These are phyloP conservation scores for Adrianichthys oophorus DNA, from an alignment of 2,797 vertebrate species.

Conservation along the genomic window DNA sequence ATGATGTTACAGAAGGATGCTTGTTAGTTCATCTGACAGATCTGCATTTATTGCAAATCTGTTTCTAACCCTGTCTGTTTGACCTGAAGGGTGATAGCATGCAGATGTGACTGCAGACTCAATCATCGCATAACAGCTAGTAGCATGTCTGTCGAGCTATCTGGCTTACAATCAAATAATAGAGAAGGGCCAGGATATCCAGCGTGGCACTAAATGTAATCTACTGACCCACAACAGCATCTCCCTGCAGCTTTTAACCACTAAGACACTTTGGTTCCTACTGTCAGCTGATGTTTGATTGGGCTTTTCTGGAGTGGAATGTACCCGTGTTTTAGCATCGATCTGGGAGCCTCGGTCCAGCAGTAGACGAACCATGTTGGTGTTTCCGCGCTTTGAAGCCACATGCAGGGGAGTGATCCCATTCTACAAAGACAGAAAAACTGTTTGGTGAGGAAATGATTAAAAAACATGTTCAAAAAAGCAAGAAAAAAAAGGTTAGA, in stretches of 20 bases:
- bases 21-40: too few relatives aligned
- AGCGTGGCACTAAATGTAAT: conserved; percentile 16
- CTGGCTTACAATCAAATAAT: background rate
- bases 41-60: too few relatives aligned
- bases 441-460: too few relatives aligned
- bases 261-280: background rate
- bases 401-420: conserved; percentile 97
- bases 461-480: too few relatives aligned
- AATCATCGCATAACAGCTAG: conserved; percentile 1
- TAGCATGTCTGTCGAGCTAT: background rate
- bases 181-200: conserved; percentile 2
- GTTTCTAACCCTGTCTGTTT: too few relatives aligned
- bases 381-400: conserved; percentile 97
- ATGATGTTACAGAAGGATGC: too few relatives aligned
- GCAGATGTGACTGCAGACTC: too few relatives aligned
- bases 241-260: conserved; percentile 15
- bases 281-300: background rate
- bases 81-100: too few relatives aligned
- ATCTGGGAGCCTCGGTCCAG: conserved; percentile 95
- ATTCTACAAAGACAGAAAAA: conserved; percentile 77
- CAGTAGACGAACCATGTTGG: conserved; percentile 96
- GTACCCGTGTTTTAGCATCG: conserved; percentile 96
- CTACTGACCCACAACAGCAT: conserved; percentile 9
- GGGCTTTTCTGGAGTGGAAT: conserved; percentile 41
- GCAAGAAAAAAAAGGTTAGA: too few relatives aligned